Conservation (phyloP, 2,888 invertebrate species). For the Trachelus troglodyta region DNA sequence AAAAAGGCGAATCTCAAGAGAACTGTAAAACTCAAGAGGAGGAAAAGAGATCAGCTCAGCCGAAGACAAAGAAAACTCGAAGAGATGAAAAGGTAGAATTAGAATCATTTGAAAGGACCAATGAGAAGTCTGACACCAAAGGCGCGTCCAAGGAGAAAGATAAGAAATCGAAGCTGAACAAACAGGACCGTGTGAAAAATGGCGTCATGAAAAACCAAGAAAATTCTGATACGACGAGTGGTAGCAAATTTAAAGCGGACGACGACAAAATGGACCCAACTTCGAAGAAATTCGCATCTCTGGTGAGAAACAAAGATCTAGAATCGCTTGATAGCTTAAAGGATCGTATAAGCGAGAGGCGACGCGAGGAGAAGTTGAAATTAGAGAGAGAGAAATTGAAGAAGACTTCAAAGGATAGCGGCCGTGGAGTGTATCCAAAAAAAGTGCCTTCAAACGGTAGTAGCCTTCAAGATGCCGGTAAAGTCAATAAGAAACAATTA, state of each 20-base stretch:
- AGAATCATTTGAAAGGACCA: conserved; percentile 17
- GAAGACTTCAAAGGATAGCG: conserved; percentile 46
- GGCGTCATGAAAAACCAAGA: conserved; percentile 70
- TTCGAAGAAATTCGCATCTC: conserved; percentile 53
- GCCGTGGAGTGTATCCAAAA: conserved; percentile 54
- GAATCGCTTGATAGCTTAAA: conserved; percentile 62
- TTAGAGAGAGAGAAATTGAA: conserved; percentile 57
- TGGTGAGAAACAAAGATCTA: conserved; percentile 57
- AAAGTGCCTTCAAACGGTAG: conserved; percentile 65
- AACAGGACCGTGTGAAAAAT: conserved; percentile 71
- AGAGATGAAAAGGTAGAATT: conserved; percentile 43
- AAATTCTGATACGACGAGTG: conserved; percentile 68
- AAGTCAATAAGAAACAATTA: conserved; percentile 51
- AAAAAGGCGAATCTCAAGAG: conserved; percentile 42
- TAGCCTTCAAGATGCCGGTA: conserved; percentile 56
- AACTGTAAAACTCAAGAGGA: conserved; percentile 41
- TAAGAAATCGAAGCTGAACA: conserved; percentile 69
- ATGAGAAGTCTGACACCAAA: conserved; percentile 61
- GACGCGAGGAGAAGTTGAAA: conserved; percentile 59
- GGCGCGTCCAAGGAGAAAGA: conserved; percentile 67
- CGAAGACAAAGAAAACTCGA: conserved; percentile 63
- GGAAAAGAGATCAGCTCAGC: conserved; percentile 59
- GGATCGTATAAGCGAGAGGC: conserved; percentile 59
- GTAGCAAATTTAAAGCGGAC: conserved; percentile 66
- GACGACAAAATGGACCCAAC: conserved; percentile 45